A percentile compares a stretch with the other conserved stretches of the same genome.
These are phyloP conservation scores for Danio jaintianensis DNA, from an alignment of 2,797 vertebrate genomes.

Conservation along the genomic window DNA sequence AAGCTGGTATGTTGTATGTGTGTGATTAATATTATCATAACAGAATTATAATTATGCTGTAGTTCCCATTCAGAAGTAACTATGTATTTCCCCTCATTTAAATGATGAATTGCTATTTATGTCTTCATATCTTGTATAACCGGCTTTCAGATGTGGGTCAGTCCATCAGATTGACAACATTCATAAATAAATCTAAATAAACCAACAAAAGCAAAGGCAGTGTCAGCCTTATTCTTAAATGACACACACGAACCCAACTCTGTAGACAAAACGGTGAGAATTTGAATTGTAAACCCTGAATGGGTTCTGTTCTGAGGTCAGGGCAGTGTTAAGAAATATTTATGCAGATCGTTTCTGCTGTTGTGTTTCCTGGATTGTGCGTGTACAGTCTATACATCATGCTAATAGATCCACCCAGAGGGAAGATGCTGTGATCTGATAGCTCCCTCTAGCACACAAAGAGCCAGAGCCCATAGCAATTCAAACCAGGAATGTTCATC, in stretches of 20 bases:
- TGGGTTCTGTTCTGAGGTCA: slow-evolving; percentile 13
- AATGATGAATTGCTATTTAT: neutral
- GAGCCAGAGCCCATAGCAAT: neutral
- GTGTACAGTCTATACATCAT: slow-evolving; percentile 13
- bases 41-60: neutral
- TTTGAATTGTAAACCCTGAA: neutral
- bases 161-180: neutral
- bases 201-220: neutral
- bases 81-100: neutral
- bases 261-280: neutral
- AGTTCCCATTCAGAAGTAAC: neutral
- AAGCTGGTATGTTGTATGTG: neutral
- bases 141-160: neutral
- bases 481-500: neutral
- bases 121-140: neutral
- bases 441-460: neutral
- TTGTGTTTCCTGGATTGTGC: neutral
- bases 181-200: neutral
- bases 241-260: neutral
- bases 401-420: neutral
- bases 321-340: neutral
- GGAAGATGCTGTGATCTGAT: slow-evolving; percentile 3
- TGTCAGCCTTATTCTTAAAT: neutral
- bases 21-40: neutral
- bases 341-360: neutral